Conservation (phyloP, 2,113 vertebrate genomes). For the Triplophysa rosa region DNA sequence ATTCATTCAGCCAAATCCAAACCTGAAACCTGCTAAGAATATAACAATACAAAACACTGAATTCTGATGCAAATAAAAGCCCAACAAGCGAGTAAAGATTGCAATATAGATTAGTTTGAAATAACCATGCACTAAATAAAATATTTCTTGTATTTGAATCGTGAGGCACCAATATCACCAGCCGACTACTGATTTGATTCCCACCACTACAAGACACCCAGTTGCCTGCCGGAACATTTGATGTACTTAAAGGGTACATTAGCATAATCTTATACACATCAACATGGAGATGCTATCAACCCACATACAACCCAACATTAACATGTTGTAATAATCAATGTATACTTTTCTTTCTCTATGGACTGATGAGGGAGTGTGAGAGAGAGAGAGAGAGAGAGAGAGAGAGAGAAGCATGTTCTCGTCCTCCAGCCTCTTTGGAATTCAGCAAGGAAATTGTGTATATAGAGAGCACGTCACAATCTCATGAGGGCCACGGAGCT, state of each 20-base stretch:
- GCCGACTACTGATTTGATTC: too few relatives aligned
- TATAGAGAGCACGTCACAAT: conserved; percentile 12
- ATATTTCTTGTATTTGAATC: too few relatives aligned
- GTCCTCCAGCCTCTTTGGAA: neutral
- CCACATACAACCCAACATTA: neutral
- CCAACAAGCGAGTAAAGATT: too few relatives aligned
- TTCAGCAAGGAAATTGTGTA: conserved; percentile 13
- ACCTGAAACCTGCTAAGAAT: too few relatives aligned
- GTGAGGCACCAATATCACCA: too few relatives aligned
- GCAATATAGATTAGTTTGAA: too few relatives aligned
- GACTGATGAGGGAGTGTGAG: neutral
- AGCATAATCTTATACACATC: conserved; percentile 21
- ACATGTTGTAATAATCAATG: neutral
- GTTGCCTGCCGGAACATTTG: neutral
- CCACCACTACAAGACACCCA: neutral
- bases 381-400: neutral
- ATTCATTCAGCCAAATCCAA: neutral
- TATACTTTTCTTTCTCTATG: neutral
- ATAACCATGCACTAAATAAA: too few relatives aligned
- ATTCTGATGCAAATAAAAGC: too few relatives aligned
- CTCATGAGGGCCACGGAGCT: conserved; percentile 1
- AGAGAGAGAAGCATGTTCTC: conserved; percentile 1
- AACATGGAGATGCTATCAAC: conserved; percentile 2
- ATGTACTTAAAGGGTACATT: conserved; percentile 21
- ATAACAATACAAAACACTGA: neutral